Conservation (phyloP, 2,888 invertebrate genomes). For the Eristalis intricaria region DNA sequence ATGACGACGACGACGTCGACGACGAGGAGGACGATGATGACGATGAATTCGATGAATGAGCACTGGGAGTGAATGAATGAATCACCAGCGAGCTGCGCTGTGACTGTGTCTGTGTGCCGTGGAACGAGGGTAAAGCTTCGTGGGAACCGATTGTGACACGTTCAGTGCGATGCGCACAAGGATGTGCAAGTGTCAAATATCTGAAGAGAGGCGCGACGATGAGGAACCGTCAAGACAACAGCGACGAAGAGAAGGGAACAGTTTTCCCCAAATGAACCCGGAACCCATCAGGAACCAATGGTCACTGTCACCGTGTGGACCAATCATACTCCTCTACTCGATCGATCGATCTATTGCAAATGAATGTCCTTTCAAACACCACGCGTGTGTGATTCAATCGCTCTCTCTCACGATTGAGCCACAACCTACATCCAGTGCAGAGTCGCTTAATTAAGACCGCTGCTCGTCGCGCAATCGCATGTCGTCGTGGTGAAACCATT, state of each 20-base stretch:
- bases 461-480: background rate
- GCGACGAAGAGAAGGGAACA: too few species aligned
- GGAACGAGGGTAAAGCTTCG: background rate
- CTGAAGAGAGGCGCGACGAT: too few species aligned
- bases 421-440: background rate
- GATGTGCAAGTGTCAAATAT: background rate
- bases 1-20: background rate
- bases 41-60: conserved; percentile 46
- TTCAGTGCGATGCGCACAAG: background rate
- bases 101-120: background rate
- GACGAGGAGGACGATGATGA: background rate
- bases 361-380: background rate
- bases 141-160: background rate
- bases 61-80: conserved; percentile 29
- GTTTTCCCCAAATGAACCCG: too few species aligned
- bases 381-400: background rate
- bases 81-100: background rate
- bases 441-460: background rate
- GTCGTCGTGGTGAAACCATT: background rate
- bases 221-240: too few species aligned
- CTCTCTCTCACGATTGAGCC: background rate
- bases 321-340: too few species aligned
- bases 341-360: too few species aligned
- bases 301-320: too few species aligned
- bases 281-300: too few species aligned